Conservation (phyloP, 2,888 invertebrate species). For the Lapara coniferarum region DNA sequence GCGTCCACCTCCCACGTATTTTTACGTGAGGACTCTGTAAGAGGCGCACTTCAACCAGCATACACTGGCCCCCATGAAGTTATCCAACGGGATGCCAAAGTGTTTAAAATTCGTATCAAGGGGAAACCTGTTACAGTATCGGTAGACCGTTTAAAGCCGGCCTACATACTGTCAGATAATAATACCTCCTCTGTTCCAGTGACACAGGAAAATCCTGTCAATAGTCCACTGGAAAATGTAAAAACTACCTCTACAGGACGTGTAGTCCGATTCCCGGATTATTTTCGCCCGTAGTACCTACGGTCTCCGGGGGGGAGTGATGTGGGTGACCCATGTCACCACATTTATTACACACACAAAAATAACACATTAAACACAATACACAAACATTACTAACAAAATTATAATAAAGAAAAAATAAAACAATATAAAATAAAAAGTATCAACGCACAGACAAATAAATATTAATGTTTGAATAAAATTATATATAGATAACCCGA, state of each 20-base stretch:
- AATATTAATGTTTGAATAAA: too few relatives aligned
- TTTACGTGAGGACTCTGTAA: slow-evolving; percentile 23
- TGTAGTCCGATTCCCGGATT: slow-evolving; percentile 4
- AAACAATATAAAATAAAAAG: too few relatives aligned
- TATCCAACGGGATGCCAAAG: neutral
- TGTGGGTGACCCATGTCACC: too few relatives aligned
- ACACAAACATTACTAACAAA: too few relatives aligned
- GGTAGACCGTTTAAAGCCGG: slow-evolving; percentile 4
- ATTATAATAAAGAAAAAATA: too few relatives aligned
- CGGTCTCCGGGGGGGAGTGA: too few relatives aligned
- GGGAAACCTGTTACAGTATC: neutral
- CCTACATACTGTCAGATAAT: neutral
- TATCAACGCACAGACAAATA: too few relatives aligned
- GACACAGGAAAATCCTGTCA: neutral
- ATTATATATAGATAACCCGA: too few relatives aligned
- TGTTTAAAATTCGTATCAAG: neutral
- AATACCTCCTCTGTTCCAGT: too few relatives aligned
- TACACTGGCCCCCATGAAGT: slow-evolving; percentile 11
- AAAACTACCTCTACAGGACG: neutral
- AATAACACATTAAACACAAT: too few relatives aligned
- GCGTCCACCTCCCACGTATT: slow-evolving; percentile 27
- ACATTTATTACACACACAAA: too few relatives aligned
- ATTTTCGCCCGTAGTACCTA: too few relatives aligned
- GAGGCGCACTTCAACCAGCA: neutral
- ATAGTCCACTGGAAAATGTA: neutral